These are phyloP conservation scores for Aphaenogaster ashmeadi DNA, from an alignment of 1,140 invertebrate genomes.

Conservation along the genomic window DNA sequence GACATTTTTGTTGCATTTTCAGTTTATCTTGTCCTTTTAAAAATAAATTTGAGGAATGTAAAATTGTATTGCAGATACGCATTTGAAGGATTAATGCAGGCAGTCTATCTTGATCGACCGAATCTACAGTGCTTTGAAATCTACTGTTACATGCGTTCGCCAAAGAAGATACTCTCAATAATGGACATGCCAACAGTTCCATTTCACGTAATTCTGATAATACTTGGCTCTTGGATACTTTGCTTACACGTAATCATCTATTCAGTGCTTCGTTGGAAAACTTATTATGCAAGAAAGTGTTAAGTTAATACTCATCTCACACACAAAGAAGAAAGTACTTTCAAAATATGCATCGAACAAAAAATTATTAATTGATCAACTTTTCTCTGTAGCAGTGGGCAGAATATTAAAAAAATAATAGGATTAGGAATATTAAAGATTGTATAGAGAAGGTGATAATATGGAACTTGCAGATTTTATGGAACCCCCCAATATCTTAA, in stretches of 20 bases:
- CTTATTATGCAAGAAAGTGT: conserved; percentile 71
- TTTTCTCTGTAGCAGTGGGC: too few species aligned
- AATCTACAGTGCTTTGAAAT: conserved; percentile 87
- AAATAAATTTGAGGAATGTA: not conserved
- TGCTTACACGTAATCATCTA: conserved; percentile 79
- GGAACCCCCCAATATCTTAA: too few species aligned
- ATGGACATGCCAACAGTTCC: conserved; percentile 82
- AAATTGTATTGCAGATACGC: conserved; percentile 89
- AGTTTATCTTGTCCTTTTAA: not conserved
- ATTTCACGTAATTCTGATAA: conserved; percentile 73
- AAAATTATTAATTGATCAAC: too few species aligned
- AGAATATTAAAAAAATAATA: too few species aligned
- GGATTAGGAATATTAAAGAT: too few species aligned
- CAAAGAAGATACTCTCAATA: conserved; percentile 76
- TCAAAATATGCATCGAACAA: too few species aligned
- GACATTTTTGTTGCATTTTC: conserved; percentile 84
- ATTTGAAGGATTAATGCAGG: conserved; percentile 92
- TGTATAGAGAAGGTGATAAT: too few species aligned
- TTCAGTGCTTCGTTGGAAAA: conserved; percentile 77
- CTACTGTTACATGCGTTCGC: conserved; percentile 77
- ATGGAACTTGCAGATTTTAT: too few species aligned
- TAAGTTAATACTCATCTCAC: not conserved
- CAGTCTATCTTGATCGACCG: conserved; percentile 91
- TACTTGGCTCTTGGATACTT: conserved; percentile 79
- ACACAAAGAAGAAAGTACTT: not conserved